phyloP scores from a whole-genome alignment of 1,140 invertebrate species.

The Liolophura sinensis region DNA sequence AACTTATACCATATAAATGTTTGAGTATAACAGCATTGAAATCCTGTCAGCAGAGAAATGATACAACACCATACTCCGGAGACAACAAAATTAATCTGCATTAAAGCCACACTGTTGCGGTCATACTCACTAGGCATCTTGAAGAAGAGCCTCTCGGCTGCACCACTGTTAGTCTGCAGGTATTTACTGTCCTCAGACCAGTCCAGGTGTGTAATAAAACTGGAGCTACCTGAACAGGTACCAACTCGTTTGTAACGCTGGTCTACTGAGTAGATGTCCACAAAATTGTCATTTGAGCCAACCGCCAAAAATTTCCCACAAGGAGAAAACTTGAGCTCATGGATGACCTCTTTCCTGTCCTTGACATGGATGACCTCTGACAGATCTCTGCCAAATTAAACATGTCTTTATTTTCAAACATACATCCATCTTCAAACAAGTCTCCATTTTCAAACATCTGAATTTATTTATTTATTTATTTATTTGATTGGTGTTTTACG shows the following conservation, averaged over 20 bases:
- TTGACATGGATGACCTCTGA: conserved; percentile 53
- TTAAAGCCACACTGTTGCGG: not conserved
- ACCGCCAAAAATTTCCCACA: conserved; percentile 57
- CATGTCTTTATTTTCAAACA: not conserved
- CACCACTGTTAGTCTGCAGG: conserved; percentile 57
- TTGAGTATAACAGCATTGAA: too few relatives aligned
- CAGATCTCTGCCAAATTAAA: conserved; percentile 45
- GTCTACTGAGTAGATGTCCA: conserved; percentile 54
- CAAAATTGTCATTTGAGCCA: conserved; percentile 59
- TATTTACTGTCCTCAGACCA: conserved; percentile 59
- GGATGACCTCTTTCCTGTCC: conserved; percentile 57
- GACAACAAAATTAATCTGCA: too few relatives aligned
- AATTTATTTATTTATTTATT: too few relatives aligned
- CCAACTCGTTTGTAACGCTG: conserved; percentile 55
- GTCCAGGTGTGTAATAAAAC: conserved; percentile 59
- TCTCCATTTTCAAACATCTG: too few relatives aligned
- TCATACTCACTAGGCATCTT: conserved; percentile 50
- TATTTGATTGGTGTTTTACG: too few relatives aligned
- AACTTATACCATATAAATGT: too few relatives aligned
- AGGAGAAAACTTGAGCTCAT: conserved; percentile 59
- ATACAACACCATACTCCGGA: too few relatives aligned
- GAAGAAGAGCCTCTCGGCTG: conserved; percentile 52
- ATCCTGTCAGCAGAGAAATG: too few relatives aligned
- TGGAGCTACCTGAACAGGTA: conserved; percentile 51
- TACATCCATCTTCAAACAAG: too few relatives aligned